Conservation (phyloP, 2,113 vertebrate species). For the Laticauda laticaudata region DNA sequence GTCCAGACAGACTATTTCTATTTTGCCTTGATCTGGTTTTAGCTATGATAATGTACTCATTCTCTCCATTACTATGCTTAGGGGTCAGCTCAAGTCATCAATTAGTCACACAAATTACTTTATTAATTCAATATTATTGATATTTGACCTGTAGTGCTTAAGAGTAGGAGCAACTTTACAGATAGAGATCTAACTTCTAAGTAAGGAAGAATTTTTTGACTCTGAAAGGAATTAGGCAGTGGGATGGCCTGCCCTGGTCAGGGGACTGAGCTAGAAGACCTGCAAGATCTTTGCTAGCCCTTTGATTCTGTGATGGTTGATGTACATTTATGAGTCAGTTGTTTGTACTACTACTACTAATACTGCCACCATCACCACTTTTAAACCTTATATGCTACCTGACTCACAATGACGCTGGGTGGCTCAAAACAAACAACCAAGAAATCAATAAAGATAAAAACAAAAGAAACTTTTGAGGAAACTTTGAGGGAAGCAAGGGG, state of each 20-base stretch:
- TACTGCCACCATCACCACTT: neutral
- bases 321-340: neutral
- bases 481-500: neutral
- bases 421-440: neutral
- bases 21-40: neutral
- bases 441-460: neutral
- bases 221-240: neutral
- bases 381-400: neutral
- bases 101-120: neutral
- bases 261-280: neutral
- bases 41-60: neutral
- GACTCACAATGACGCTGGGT: neutral
- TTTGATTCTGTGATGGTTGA: neutral
- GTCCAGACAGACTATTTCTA: neutral
- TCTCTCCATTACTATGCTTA: neutral
- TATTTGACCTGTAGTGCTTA: neutral
- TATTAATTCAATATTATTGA: neutral
- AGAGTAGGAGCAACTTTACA: neutral
- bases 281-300: neutral
- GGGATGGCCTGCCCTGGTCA: neutral
- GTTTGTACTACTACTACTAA: neutral
- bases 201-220: neutral
- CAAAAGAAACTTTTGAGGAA: neutral
- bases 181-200: neutral
- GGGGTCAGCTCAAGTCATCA: neutral